These are phyloP conservation scores for Copsychus sechellarum DNA, from an alignment of 2,113 vertebrate species.

Conservation along the genomic window DNA sequence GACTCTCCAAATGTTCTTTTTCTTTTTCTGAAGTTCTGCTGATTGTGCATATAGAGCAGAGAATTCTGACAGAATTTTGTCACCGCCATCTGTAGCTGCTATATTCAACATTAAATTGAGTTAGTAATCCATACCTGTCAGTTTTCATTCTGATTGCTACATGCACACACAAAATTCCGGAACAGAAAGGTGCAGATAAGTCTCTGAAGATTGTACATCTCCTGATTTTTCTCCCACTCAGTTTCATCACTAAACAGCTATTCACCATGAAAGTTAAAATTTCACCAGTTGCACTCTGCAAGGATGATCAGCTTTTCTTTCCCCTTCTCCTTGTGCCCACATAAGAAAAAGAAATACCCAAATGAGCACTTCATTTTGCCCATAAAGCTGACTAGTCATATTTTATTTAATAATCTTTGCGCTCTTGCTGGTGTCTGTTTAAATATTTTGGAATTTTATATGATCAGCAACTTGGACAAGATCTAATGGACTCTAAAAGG, in stretches of 20 bases:
- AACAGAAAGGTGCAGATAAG: not conserved
- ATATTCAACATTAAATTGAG: not conserved
- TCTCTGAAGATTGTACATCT: not conserved
- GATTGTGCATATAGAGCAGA: not conserved
- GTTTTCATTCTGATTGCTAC: not conserved
- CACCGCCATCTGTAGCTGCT: not conserved
- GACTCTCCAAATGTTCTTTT: not conserved
- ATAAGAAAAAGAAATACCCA: not conserved
- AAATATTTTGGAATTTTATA: constrained; percentile 9
- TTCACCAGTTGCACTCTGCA: not conserved
- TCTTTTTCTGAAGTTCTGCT: not conserved
- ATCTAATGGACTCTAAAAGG: not conserved
- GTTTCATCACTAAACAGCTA: not conserved
- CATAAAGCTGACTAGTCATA: not conserved
- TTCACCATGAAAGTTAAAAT: not conserved
- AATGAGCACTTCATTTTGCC: not conserved
- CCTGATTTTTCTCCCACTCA: not conserved
- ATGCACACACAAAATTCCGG: not conserved
- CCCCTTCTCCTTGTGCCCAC: not conserved
- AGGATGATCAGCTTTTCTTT: not conserved
- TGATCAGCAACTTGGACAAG: not conserved
- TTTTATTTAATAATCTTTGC: not conserved
- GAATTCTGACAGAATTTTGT: not conserved
- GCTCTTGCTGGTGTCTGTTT: not conserved
- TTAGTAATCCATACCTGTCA: not conserved